Evolutionary conservation across 2,797 vertebrate genomes (phyloP).

Genomic region (Pelobates cultripes): DNA sequence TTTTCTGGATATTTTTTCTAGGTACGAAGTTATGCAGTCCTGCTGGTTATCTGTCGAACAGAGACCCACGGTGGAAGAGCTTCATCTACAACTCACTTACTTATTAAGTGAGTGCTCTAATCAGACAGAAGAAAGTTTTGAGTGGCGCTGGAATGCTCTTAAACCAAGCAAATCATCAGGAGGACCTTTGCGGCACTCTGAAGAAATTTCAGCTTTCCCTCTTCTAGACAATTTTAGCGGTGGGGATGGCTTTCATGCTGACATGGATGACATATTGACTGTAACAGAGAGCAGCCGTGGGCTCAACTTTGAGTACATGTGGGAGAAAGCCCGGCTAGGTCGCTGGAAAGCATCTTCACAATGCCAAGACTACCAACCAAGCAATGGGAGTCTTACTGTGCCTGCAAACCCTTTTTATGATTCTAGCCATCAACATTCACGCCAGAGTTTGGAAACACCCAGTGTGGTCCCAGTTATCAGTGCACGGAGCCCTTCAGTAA

Average conservation of each 20-base stretch:
- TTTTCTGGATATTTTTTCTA: constrained; percentile 57
- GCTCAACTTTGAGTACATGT: constrained; percentile 93
- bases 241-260: constrained; percentile 65
- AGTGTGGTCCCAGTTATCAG: constrained; percentile 93
- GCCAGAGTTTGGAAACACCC: constrained; percentile 85
- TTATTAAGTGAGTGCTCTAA: constrained; percentile 78
- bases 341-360: constrained; percentile 79
- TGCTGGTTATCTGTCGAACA: constrained; percentile 88
- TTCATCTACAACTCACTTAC: constrained; percentile 90
- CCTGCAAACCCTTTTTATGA: constrained; percentile 80
- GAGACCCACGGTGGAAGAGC: constrained; percentile 84
- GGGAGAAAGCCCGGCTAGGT: constrained; percentile 89
- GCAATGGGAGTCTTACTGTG: constrained; percentile 65
- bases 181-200: constrained; percentile 72
- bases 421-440: constrained; percentile 57
- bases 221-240: constrained; percentile 78
- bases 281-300: constrained; percentile 93
- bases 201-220: constrained; percentile 81
- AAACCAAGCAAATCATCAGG: constrained; percentile 70
- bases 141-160: constrained; percentile 87
- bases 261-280: constrained; percentile 89
- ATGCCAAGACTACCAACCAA: constrained; percentile 68
- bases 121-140: constrained; percentile 79
- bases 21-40: constrained; percentile 95
- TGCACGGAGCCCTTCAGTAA: constrained; percentile 89